Evolutionary conservation across 2,113 vertebrate genomes (phyloP).

Genomic region (Pandion haliaetus): DNA sequence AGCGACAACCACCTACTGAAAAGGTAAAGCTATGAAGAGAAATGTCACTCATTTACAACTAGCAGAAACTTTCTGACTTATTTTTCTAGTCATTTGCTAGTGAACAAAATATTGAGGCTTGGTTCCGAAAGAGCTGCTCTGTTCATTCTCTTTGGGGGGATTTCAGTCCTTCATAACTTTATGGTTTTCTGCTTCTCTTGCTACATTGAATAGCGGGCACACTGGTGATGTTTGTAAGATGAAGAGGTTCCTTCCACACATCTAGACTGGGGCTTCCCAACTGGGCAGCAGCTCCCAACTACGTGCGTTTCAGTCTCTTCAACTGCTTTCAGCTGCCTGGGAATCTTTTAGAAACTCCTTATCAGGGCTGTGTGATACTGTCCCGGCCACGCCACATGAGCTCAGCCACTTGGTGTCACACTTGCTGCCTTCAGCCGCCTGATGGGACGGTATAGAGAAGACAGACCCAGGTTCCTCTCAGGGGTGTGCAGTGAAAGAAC

Average conservation of each 20-base stretch:
- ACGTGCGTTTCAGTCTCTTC: neutral
- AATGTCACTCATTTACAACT: neutral
- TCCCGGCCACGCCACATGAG: rapidly evolving
- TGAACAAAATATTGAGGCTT: neutral
- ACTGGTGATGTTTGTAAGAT: neutral
- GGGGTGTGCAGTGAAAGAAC: neutral
- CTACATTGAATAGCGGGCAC: neutral
- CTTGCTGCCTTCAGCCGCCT: neutral
- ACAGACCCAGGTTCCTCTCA: neutral
- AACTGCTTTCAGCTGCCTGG: neutral
- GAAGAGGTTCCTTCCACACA: neutral
- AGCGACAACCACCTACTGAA: neutral
- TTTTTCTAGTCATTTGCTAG: neutral
- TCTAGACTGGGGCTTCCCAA: neutral
- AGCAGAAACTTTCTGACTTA: neutral
- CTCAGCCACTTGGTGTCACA: neutral
- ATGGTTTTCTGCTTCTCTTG: neutral
- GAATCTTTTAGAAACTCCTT: neutral
- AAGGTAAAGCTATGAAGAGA: neutral
- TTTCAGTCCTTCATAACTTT: neutral
- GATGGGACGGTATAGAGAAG: neutral
- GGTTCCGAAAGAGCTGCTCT: neutral
- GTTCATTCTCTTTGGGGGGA: neutral
- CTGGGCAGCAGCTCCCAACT: neutral
- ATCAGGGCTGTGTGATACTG: neutral